A percentile compares a stretch with the other conserved stretches of the same genome.
These are phyloP conservation scores for Anas acuta DNA, from an alignment of 2,797 vertebrate species.

Conservation along the genomic window DNA sequence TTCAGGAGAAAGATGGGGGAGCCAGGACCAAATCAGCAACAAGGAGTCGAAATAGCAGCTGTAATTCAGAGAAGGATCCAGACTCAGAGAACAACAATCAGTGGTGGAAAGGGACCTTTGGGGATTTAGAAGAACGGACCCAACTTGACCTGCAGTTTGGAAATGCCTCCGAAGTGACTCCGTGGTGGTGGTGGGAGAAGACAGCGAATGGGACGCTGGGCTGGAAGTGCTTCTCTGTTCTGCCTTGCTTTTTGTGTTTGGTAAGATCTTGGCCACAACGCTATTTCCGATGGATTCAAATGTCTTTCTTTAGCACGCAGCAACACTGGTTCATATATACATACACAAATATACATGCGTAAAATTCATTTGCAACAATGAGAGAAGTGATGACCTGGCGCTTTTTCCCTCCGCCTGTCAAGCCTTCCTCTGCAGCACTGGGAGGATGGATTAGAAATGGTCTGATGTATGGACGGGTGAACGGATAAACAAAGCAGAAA, in stretches of 20 bases:
- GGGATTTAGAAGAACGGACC: background rate
- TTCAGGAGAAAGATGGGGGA: background rate
- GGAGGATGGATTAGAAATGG: conserved; percentile 24
- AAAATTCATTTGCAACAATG: conserved; percentile 46
- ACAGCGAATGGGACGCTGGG: background rate
- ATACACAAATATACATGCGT: conserved; percentile 13
- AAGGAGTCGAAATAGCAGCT: background rate
- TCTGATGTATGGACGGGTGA: conserved; percentile 14
- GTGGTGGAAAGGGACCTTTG: fast-evolving
- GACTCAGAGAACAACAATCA: fast-evolving
- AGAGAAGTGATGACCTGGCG: conserved; percentile 46
- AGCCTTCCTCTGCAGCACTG: background rate
- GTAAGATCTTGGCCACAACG: background rate
- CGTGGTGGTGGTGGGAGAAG: background rate
- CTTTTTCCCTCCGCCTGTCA: background rate
- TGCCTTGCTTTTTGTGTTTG: background rate
- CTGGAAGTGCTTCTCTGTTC: background rate
- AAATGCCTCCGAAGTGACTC: background rate
- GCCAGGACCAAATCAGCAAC: background rate
- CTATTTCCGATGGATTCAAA: conserved; percentile 2
- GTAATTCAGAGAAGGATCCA: background rate
- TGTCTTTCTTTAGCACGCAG: background rate
- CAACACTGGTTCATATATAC: background rate
- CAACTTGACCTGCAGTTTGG: fast-evolving
- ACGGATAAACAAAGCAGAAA: conserved; percentile 17